phyloP scores from a whole-genome alignment of 2,888 invertebrate species.

The Lepeophtheirus nordmannii region DNA sequence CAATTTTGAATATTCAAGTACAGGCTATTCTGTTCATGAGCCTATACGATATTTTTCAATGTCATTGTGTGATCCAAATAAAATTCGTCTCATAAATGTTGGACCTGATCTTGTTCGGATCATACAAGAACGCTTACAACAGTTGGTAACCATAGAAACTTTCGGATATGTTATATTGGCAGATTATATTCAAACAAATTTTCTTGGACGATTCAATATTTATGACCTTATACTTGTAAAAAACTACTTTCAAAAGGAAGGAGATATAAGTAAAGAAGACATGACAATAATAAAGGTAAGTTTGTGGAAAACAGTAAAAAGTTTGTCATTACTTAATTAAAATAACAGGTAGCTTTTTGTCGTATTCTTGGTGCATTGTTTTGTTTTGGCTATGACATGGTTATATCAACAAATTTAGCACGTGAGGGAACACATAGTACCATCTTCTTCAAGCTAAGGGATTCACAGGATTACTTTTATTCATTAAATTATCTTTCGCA shows the following conservation, averaged over 20 bases:
- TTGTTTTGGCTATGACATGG: constrained; percentile 21
- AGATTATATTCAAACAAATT: constrained; percentile 18
- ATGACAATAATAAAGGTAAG: constrained; percentile 1
- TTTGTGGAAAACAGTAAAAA: neutral
- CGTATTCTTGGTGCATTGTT: constrained; percentile 14
- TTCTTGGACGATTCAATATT: constrained; percentile 21
- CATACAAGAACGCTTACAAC: constrained; percentile 20
- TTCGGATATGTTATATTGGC: constrained; percentile 20
- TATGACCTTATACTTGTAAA: constrained; percentile 19
- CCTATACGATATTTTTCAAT: constrained; percentile 16
- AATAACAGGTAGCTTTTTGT: constrained; percentile 8
- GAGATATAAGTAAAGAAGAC: neutral
- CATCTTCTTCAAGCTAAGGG: constrained; percentile 13
- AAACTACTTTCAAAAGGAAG: constrained; percentile 13
- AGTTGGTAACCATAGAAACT: constrained; percentile 19
- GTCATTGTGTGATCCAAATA: constrained; percentile 14
- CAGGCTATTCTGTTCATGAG: constrained; percentile 16
- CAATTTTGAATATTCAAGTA: constrained; percentile 19
- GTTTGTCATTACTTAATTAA: neutral
- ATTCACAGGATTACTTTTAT: neutral
- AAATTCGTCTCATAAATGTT: constrained; percentile 19
- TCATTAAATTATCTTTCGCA: constrained; percentile 15
- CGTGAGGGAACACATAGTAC: constrained; percentile 9
- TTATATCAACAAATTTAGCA: constrained; percentile 4
- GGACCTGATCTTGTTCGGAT: constrained; percentile 9